Evolutionary conservation across 2,797 vertebrate species (phyloP).

Genomic region (Fratercula arctica): DNA sequence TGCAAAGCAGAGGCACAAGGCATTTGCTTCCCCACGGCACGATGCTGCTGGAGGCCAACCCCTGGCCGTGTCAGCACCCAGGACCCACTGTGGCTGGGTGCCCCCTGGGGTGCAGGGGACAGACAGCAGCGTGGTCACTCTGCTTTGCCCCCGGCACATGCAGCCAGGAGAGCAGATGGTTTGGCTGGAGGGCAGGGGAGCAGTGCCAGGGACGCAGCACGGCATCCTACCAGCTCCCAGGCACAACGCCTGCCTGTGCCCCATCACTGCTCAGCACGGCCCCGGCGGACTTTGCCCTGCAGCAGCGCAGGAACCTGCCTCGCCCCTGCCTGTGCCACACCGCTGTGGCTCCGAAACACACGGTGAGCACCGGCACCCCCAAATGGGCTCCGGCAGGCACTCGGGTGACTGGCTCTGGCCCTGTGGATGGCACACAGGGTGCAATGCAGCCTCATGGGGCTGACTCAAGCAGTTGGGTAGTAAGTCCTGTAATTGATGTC

Average conservation of each 20-base stretch:
- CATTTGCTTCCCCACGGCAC: neutral
- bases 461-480: slow-evolving; percentile 27
- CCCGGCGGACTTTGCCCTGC: neutral
- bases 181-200: neutral
- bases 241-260: neutral
- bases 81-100: accelerated
- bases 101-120: neutral
- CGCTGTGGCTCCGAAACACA: accelerated
- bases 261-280: neutral
- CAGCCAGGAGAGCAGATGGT: neutral
- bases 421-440: accelerated
- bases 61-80: neutral
- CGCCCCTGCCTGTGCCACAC: neutral
- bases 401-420: accelerated
- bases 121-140: accelerated
- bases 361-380: accelerated
- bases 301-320: accelerated
- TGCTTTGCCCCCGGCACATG: accelerated
- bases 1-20: neutral
- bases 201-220: neutral
- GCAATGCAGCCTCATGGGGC: neutral
- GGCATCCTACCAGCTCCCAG: neutral
- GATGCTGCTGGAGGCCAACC: neutral
- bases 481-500: slow-evolving; percentile 52
- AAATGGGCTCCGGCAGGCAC: neutral